Evolutionary conservation across 2,888 invertebrate species (phyloP).

Genomic region (Apodemia hepburni): DNA sequence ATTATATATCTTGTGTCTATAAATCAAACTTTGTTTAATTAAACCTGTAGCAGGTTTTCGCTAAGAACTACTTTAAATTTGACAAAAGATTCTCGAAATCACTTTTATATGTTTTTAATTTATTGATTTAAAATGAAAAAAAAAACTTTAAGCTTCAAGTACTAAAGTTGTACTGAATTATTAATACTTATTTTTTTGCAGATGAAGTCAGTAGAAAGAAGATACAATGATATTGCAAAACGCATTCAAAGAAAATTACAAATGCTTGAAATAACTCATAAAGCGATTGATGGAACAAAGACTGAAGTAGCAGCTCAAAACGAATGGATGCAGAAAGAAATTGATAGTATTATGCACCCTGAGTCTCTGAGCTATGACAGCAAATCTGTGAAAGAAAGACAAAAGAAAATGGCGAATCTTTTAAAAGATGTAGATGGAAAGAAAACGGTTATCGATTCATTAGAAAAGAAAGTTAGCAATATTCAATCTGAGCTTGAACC

Average conservation of each 20-base stretch:
- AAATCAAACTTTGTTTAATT: no score
- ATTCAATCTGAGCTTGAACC: slow-evolving; percentile 93
- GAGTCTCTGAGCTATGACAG: slow-evolving; percentile 88
- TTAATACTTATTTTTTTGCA: slow-evolving; percentile 43
- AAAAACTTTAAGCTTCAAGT: no score
- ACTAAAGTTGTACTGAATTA: background rate
- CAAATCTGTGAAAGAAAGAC: slow-evolving; percentile 86
- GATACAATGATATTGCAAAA: slow-evolving; percentile 91
- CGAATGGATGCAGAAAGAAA: slow-evolving; percentile 89
- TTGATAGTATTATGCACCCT: slow-evolving; percentile 82
- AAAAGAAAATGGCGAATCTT: slow-evolving; percentile 85
- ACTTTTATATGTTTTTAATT: no score
- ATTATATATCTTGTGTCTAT: background rate
- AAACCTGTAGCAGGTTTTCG: background rate
- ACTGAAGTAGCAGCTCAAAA: slow-evolving; percentile 89
- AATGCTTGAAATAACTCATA: slow-evolving; percentile 90
- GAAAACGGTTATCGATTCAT: slow-evolving; percentile 88
- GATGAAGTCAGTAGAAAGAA: slow-evolving; percentile 90
- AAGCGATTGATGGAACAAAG: slow-evolving; percentile 89
- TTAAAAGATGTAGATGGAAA: slow-evolving; percentile 93
- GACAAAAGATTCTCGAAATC: no score
- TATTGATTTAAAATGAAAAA: no score
- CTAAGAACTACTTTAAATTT: background rate
- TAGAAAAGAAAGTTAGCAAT: slow-evolving; percentile 90
- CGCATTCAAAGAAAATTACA: slow-evolving; percentile 91